Conservation (phyloP, 2,888 invertebrate genomes). For the Tanytarsus gracilentus region DNA sequence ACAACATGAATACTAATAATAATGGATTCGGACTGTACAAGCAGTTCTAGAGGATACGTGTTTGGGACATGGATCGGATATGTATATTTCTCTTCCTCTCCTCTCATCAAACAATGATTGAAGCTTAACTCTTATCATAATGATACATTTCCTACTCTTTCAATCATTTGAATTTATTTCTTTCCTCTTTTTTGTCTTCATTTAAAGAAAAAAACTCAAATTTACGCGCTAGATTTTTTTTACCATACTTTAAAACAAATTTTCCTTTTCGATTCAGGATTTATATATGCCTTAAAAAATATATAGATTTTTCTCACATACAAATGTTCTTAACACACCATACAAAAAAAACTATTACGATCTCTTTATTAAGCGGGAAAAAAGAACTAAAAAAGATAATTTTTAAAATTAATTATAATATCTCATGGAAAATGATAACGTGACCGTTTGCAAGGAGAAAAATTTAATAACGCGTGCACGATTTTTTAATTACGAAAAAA, state of each 20-base stretch:
- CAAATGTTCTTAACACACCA: neutral
- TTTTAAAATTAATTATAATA: neutral
- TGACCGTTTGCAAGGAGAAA: neutral
- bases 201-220: neutral
- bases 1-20: conserved; percentile 1
- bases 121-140: neutral
- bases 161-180: no score
- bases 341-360: neutral
- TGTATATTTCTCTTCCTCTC: no score
- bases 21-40: conserved; percentile 14
- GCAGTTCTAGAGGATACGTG: conserved; percentile 11
- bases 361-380: neutral
- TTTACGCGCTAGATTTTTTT: neutral
- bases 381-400: neutral
- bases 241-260: no score
- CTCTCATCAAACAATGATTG: neutral
- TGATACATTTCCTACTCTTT: no score
- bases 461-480: neutral
- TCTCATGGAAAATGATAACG: neutral
- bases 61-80: neutral
- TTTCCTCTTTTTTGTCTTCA: neutral
- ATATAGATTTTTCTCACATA: neutral
- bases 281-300: neutral
- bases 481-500: neutral
- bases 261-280: neutral